Evolutionary conservation across 2,888 invertebrate species (phyloP), one percentile per base, ranked within the genome.

Genomic region (Beris morrisii): DNA sequence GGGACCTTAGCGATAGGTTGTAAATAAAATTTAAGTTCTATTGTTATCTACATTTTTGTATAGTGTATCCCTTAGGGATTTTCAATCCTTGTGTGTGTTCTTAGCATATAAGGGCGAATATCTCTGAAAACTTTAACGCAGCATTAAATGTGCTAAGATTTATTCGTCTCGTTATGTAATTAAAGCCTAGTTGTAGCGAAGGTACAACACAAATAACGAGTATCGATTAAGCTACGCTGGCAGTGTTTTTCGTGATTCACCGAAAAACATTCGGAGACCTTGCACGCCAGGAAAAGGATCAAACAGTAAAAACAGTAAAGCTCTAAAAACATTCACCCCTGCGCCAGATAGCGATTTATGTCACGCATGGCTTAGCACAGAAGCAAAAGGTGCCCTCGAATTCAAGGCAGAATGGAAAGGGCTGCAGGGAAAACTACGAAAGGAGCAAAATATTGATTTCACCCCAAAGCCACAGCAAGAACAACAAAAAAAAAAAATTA

Each of bases 351-450:
- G 61, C 64, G 61, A 61, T 68, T 65, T 68, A 61, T 58, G 68
- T 59, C 58, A 67, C 67, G 67, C 67, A 67, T 67, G 67, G 67
- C 57, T 68, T 67, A 64, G 59, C 67, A 32, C 15, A 48, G 56
- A 58, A 52, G 52, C 43, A 52, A 61, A 67, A 67, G 64, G 68
- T 65, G 56, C 61, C 61, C 65, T 63, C 59, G 65, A 58, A 53
- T 52, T 63, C 61, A 68, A 65, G 65, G 55, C 50, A 64, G 38
- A n/a, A 38, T 32, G 38, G 61, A 61, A 50, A 44, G 53, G 53
- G 31, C 50, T 52, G 32, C 9, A 11, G 32, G 38, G 52, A 59
- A 45, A 11, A 61, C 50, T 61, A 61, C 32, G 61, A 61, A 61
- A 61, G 61, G 61, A 61, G 61, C 61, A 61, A 22, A 22, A 61